A percentile compares a stretch with the other conserved stretches of the same genome.
Conservation (phyloP, 1,140 invertebrate genomes). For the Leptestheria dahalacensis region DNA sequence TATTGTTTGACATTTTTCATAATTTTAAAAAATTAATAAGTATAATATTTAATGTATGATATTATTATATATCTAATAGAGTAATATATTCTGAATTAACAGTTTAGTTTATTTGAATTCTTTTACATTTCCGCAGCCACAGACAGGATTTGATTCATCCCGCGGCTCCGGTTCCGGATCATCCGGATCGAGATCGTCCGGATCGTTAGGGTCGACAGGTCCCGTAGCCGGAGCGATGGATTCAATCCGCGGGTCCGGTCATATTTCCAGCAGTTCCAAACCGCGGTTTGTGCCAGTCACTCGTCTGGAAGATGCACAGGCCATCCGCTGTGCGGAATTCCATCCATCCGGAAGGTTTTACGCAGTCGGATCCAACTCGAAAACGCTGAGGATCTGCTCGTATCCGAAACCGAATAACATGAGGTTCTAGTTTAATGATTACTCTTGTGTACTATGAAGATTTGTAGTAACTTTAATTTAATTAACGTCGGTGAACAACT, state of each 20-base stretch:
- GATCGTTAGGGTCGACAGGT: neutral
- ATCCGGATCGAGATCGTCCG: neutral
- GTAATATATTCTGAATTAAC: too few species aligned
- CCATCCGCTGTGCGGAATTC: slow-evolving; percentile 91
- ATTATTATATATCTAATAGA: neutral
- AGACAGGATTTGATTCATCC: neutral
- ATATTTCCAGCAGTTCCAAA: slow-evolving; percentile 27
- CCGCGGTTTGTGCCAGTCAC: slow-evolving; percentile 84
- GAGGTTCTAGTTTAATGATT: too few species aligned
- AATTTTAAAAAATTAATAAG: neutral
- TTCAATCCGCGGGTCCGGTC: neutral
- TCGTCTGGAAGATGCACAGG: slow-evolving; percentile 86
- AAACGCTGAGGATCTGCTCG: slow-evolving; percentile 81
- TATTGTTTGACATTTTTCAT: too few species aligned
- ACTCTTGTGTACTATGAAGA: too few species aligned
- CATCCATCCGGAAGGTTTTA: slow-evolving; percentile 88
- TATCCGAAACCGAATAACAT: slow-evolving; percentile 79
- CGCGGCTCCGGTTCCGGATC: neutral
- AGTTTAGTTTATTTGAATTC: neutral
- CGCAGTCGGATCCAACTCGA: slow-evolving; percentile 95
- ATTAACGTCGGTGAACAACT: too few species aligned
- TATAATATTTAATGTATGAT: neutral
- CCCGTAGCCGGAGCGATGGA: neutral
- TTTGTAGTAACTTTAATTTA: too few species aligned
- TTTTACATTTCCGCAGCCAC: neutral